Percentiles rank a stretch among this genome's conserved stretches.
Conservation (phyloP, 2,888 invertebrate genomes). For the Eilema griseolum region DNA sequence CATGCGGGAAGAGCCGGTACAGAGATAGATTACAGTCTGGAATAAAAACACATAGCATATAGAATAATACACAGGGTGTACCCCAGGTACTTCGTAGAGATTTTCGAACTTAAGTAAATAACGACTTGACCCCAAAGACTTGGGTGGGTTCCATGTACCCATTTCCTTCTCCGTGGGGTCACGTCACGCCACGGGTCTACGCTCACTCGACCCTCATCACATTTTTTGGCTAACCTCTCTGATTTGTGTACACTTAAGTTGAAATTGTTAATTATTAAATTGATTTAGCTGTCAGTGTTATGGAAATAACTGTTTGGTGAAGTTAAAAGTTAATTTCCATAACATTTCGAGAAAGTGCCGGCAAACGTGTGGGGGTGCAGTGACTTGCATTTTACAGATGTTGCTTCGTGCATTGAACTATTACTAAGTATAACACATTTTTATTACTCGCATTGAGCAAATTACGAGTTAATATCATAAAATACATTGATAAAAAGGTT, state of each 20-base stretch:
- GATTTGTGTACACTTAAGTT: slow-evolving; percentile 1
- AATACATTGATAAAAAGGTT: background rate
- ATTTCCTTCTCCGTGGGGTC: no score
- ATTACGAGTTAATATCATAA: background rate
- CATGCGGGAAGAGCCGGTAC: no score
- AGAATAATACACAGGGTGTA: no score
- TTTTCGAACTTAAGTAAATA: no score
- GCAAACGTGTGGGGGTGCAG: background rate
- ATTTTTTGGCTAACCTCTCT: background rate
- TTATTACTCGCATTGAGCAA: background rate
- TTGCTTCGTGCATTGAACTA: background rate
- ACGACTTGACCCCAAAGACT: no score
- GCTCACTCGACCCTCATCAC: background rate
- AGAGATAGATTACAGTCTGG: no score
- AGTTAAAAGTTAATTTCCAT: no score
- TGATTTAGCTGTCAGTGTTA: no score
- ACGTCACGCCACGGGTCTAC: background rate
- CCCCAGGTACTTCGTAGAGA: no score
- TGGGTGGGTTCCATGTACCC: no score
- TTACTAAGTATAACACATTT: background rate
- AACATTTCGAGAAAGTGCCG: background rate
- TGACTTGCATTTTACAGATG: background rate
- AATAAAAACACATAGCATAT: no score
- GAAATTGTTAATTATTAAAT: background rate
- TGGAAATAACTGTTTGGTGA: no score